A percentile compares a stretch with the other conserved stretches of the same genome.
phyloP scores from a whole-genome alignment of 1,140 invertebrate species.

The Eriosoma lanigerum region DNA sequence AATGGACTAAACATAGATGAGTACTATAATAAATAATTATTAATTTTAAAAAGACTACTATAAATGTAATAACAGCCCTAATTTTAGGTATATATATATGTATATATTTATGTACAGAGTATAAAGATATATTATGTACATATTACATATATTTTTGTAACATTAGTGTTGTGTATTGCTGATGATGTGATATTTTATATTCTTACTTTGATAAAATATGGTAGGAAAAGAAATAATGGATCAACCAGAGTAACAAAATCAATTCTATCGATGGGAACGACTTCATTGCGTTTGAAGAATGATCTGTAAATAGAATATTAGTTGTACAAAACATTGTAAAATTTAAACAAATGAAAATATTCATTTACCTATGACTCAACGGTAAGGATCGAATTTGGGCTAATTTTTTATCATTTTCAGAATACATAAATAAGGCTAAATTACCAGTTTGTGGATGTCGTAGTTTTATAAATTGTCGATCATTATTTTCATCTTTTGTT shows the following conservation, averaged over 20 bases:
- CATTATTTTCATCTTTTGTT: background rate
- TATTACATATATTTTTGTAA: too few relatives aligned
- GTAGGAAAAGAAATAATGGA: constrained; percentile 30
- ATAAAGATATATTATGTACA: too few relatives aligned
- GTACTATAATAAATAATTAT: constrained; percentile 13
- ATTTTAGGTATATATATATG: too few relatives aligned
- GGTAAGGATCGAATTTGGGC: constrained; percentile 28
- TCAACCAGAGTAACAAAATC: constrained; percentile 26
- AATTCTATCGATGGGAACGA: constrained; percentile 31
- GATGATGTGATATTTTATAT: too few relatives aligned
- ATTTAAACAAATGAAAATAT: background rate
- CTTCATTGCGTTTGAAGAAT: constrained; percentile 17
- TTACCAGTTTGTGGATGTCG: constrained; percentile 37
- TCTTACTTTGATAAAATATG: constrained; percentile 42
- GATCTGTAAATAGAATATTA: constrained; percentile 16
- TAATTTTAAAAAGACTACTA: too few relatives aligned
- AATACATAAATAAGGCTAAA: background rate
- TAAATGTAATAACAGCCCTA: too few relatives aligned
- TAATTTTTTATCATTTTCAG: background rate
- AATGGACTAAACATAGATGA: constrained; percentile 41
- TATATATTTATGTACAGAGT: too few relatives aligned
- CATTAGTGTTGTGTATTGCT: too few relatives aligned
- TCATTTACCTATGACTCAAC: constrained; percentile 1
- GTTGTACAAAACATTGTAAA: background rate
- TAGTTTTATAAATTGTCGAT: constrained; percentile 6